Base-by-base conservation (phyloP, 2,113 vertebrate species). In the Ictidomys tridecemlineatus region DNA sequence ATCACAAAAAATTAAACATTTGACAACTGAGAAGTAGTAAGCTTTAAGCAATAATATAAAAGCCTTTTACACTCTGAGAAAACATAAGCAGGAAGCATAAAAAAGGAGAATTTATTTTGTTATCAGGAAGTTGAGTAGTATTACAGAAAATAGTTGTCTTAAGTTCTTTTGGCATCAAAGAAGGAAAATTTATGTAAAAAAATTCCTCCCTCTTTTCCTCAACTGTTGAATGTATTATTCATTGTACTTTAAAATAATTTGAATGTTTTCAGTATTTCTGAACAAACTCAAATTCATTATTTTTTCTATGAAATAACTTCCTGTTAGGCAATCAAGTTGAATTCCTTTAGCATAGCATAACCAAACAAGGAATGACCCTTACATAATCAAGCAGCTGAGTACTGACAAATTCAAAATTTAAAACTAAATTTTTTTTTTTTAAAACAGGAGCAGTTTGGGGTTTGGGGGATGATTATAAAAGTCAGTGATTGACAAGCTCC, bases 221-320 rank as follows among this genome's bases (percentile, higher is more conserved):
- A 85, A 53, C 4, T 91, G 17, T 0, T 92, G 28, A 88, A 79
- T 76, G 28, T 11, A 61, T 89, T 78, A 89, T 37, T 85, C 67
- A 26, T 5, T 69, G 32, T 51, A 92, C 39, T 89, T 95, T 89
- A 90, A 95, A 83, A 94, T 30, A 92, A 34, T 56, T 2, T 91
- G 48, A 94, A 78, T 65, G 12, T 30, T 58, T 89, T 32, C 39
- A 95, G 67, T 87, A 96, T 93, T 95, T 94, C 73, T 93, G n/a
- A 89, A 95, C n/a, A 93, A 85, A 96, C 61, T 86, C 83, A 87
- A 22, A 94, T 39, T 51, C 72, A 74, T 0, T 95, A 61, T 45
- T 69, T 97, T 96, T 94, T 82, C 80, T 5, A 92, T 73, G 76
- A 92, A 82, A 90, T 58, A 85, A 94, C 73, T 96, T 97, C 96